phyloP scores from a whole-genome alignment of 2,797 vertebrate genomes.

The Tarsius wallacei region DNA sequence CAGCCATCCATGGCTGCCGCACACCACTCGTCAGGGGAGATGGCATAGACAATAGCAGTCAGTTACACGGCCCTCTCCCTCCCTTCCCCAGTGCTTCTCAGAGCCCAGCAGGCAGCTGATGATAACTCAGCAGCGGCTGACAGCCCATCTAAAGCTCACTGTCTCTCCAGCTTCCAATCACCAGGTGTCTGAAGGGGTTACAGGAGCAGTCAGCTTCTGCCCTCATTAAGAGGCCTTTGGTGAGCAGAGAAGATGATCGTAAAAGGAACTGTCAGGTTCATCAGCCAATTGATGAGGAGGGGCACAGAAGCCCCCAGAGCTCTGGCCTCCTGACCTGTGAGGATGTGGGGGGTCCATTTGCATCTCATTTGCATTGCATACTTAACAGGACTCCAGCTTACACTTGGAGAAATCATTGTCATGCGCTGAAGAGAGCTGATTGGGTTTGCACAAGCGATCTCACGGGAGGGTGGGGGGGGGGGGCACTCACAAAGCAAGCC shows the following conservation, averaged over 20 bases:
- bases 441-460: neutral
- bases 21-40: neutral
- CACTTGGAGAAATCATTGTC: slow-evolving; percentile 21
- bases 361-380: slow-evolving; percentile 64
- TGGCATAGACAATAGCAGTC: slow-evolving; percentile 31
- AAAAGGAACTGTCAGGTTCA: slow-evolving; percentile 46
- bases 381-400: slow-evolving; percentile 37
- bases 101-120: slow-evolving; percentile 75
- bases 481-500: neutral
- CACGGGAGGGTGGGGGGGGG: neutral
- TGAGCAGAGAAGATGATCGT: slow-evolving; percentile 55
- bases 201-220: slow-evolving; percentile 59
- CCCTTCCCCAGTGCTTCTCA: slow-evolving; percentile 2
- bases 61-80: neutral
- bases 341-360: neutral
- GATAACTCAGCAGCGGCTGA: slow-evolving; percentile 68
- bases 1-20: neutral
- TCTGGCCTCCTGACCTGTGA: neutral
- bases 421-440: neutral
- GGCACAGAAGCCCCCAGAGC: slow-evolving; percentile 32
- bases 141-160: slow-evolving; percentile 21
- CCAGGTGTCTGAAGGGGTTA: slow-evolving; percentile 73
- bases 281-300: slow-evolving; percentile 3
- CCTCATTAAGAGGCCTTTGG: slow-evolving; percentile 76
- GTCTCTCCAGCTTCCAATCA: slow-evolving; percentile 71